Evolutionary conservation across 2,113 vertebrate genomes (phyloP), one percentile per base, ranked within the genome.

Genomic region (Hypomesus transpacificus): DNA sequence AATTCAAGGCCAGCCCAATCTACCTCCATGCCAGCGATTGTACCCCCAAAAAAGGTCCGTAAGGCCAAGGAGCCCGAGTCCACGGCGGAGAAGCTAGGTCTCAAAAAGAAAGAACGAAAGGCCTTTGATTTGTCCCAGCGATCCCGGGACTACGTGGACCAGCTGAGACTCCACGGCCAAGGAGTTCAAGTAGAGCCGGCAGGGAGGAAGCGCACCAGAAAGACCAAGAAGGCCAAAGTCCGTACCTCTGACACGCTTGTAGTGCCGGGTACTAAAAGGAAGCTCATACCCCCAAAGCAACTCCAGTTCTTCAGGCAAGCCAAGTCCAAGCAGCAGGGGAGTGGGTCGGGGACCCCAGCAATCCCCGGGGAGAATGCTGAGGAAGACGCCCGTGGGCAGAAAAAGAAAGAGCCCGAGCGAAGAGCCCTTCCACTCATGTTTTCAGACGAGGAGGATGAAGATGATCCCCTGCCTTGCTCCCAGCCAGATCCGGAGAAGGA

Each of bases 101-200:
- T 95, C 31, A 94, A 93, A 64, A 95, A 95, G 77, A 89, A 64
- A 0, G 86, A 86, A 3, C 92, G 94, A 22, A 89, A 39, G 73
- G 94, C 94, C 0, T 88, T 86, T 0, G 92, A 94, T 0, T 68
- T 95, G 58, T 95, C 94, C 0, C 94, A 95, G 64, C 79, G 85
- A 7, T 90, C 93, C 1, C 73, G 88, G 9, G 91, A 92, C 0
- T 78, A 14, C 0, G 0, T 93, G 1, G 84, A 13, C 3, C 39
- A 71, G 0, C 71, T 95, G 63, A 91, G 93, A 7, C 82, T 85
- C 62, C 46, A 95, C 0, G 94, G 94, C 3, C 90, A 91, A 80
- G 82, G 66, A 1, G 60, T 5, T 87, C 90, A 0, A 85, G 92
- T 94, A 0, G 84, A 80, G 0, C 70, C 31, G 28, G 68, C 28